Conservation (phyloP, 1,140 invertebrate genomes). For the Atta cephalotes region DNA sequence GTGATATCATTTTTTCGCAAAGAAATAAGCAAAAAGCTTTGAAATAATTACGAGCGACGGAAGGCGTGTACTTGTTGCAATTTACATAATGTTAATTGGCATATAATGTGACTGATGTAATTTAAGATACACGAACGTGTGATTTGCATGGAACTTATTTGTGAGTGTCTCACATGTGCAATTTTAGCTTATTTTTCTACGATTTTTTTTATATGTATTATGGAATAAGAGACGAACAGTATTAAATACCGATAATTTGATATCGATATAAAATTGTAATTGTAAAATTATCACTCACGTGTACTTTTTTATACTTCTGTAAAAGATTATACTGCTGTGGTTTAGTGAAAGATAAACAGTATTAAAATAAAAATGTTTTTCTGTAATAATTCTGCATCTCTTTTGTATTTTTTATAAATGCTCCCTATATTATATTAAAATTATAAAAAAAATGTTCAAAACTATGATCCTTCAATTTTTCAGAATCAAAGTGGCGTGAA, state of each 20-base stretch:
- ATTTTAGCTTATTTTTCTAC: background rate
- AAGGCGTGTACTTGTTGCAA: background rate
- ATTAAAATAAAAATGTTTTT: constrained; percentile 40
- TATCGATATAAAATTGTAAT: constrained; percentile 10
- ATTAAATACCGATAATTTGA: constrained; percentile 25
- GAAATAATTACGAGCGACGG: constrained; percentile 17
- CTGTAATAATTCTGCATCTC: background rate
- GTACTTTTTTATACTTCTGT: constrained; percentile 35
- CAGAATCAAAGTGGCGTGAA: background rate
- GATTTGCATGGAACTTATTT: background rate
- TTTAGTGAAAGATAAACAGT: constrained; percentile 32
- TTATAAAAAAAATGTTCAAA: constrained; percentile 18
- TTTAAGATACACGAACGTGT: background rate
- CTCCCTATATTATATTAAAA: background rate
- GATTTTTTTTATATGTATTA: background rate
- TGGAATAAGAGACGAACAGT: constrained; percentile 36
- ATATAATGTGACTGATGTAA: constrained; percentile 5
- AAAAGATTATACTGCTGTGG: constrained; percentile 6
- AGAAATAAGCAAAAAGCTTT: background rate
- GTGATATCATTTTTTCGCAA: background rate
- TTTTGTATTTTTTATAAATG: background rate
- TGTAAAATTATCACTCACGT: background rate
- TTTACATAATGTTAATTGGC: constrained; percentile 42
- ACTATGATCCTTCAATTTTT: background rate
- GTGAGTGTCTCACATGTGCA: background rate